Percentiles rank a stretch among this genome's conserved stretches.
Conservation (phyloP, 2,113 vertebrate genomes). For the Puffinus mauretanicus region DNA sequence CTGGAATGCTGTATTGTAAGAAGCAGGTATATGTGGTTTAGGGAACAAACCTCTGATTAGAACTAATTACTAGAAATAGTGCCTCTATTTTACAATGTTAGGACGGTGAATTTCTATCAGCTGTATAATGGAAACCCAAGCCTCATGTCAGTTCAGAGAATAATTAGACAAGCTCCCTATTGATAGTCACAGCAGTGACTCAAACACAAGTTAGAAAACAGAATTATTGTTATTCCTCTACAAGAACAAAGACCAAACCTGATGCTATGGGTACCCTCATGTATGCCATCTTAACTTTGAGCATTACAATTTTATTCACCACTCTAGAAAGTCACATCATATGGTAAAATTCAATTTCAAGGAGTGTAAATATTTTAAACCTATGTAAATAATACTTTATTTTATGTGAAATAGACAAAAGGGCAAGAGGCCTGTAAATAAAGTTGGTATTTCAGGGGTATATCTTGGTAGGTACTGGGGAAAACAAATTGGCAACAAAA, state of each 20-base stretch:
- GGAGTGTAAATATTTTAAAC: not conserved
- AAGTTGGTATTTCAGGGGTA: not conserved
- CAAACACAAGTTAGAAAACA: not conserved
- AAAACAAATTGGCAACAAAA: not conserved
- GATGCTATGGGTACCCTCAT: not conserved
- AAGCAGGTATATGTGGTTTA: not conserved
- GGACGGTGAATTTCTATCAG: not conserved
- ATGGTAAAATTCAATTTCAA: not conserved
- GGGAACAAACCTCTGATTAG: not conserved
- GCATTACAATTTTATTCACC: not conserved
- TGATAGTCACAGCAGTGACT: not conserved
- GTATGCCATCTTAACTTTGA: not conserved
- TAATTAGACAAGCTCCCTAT: constrained; percentile 3
- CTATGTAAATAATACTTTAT: not conserved
- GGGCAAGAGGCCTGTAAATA: not conserved
- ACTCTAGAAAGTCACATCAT: not conserved
- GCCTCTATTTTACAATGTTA: not conserved
- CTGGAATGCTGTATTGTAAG: not conserved
- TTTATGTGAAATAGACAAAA: not conserved
- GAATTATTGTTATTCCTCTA: not conserved
- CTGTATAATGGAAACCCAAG: not conserved
- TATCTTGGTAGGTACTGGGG: not conserved
- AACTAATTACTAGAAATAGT: not conserved
- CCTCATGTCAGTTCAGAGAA: not conserved
- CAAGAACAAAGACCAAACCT: not conserved